A percentile compares a stretch with the other conserved stretches of the same genome.
Evolutionary conservation across 2,113 vertebrate species (phyloP).

Genomic region (Rhinoptilus africanus): DNA sequence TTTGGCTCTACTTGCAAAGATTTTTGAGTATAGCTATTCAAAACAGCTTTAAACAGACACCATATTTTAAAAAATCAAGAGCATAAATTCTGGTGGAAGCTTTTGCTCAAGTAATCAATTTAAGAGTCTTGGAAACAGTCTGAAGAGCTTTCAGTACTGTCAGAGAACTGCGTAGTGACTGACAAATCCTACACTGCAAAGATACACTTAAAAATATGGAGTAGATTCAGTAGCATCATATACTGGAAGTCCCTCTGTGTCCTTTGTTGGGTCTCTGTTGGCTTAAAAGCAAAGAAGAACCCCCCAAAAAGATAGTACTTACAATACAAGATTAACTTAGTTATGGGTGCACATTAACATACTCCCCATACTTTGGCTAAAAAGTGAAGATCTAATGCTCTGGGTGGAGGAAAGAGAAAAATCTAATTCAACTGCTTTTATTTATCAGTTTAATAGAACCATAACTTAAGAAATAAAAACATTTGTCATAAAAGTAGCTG

Average conservation of each 20-base stretch:
- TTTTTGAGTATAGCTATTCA: not conserved
- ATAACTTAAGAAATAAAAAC: constrained; percentile 27
- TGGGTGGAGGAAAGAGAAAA: not conserved
- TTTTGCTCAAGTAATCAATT: not conserved
- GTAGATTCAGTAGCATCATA: not conserved
- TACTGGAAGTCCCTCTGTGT: not conserved
- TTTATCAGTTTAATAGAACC: not conserved
- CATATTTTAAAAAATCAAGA: not conserved
- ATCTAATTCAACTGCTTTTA: not conserved
- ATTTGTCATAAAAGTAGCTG: constrained; percentile 42
- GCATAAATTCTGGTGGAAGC: not conserved
- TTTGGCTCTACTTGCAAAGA: not conserved
- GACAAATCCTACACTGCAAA: not conserved
- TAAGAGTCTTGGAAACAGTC: not conserved
- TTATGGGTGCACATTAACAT: not conserved
- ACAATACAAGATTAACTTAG: not conserved
- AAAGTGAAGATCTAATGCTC: not conserved
- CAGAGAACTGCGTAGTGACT: not conserved
- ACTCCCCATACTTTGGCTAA: not conserved
- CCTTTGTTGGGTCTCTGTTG: not conserved
- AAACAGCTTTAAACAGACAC: not conserved
- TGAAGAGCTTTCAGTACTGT: not conserved
- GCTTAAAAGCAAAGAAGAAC: not conserved
- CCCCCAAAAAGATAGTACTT: not conserved
- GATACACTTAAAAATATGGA: not conserved